A percentile compares a stretch with the other conserved stretches of the same genome.
Conservation (phyloP, 2,888 invertebrate genomes). For the Heliothis peltigera region DNA sequence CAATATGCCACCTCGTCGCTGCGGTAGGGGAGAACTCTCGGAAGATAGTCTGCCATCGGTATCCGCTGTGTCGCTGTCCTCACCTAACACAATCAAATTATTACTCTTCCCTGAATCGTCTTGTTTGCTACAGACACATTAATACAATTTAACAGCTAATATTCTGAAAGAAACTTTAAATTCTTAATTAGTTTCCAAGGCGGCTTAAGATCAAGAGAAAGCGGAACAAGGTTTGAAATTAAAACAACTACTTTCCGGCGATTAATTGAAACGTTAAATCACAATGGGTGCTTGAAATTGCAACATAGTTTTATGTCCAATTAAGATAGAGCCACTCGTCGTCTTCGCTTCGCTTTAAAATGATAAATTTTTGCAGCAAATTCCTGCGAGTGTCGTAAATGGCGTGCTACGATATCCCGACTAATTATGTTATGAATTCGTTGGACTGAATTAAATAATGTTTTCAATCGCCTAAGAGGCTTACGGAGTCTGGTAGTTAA, state of each 20-base stretch:
- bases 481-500: not conserved
- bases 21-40: constrained; percentile 90
- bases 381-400: constrained; percentile 25
- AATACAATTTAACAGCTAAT: not conserved
- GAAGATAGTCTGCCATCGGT: constrained; percentile 79
- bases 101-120: not conserved
- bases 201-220: not conserved
- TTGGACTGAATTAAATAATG: constrained; percentile 17
- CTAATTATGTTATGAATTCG: constrained; percentile 23
- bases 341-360: constrained; percentile 7
- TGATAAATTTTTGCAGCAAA: constrained; percentile 12
- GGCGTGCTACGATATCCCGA: constrained; percentile 12
- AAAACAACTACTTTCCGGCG: not conserved
- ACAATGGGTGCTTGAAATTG: constrained; percentile 1
- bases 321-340: not conserved
- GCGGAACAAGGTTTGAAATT: not conserved
- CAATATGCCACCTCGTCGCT: constrained; percentile 92
- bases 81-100: constrained; percentile 67
- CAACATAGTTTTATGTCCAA: constrained; percentile 11
- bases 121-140: not conserved
- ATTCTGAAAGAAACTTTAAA: not conserved
- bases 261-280: constrained; percentile 1
- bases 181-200: not conserved
- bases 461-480: constrained; percentile 1
- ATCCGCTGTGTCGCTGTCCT: constrained; percentile 83